phyloP scores from a whole-genome alignment of 30 jellyfish, hydroid and myxozoan genomes.

The Hydractinia echinata region DNA sequence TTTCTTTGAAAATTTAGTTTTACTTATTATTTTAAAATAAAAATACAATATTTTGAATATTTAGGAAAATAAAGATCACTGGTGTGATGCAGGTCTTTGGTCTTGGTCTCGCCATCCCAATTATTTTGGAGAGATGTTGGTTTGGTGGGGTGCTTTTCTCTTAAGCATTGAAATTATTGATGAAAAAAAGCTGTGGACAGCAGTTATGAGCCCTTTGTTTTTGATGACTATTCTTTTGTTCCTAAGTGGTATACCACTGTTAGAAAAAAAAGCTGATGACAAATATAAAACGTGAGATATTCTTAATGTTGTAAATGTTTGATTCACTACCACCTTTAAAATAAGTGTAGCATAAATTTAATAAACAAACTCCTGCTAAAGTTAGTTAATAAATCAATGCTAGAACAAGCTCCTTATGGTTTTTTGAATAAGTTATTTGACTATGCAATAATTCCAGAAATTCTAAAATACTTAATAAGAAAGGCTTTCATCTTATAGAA shows the following conservation, averaged over 20 bases:
- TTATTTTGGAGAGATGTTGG: conserved; percentile 41
- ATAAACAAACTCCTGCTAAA: no score
- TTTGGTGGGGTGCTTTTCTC: conserved; percentile 44
- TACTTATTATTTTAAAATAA: background rate
- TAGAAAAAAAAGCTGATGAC: conserved; percentile 43
- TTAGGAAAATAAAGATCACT: conserved; percentile 37
- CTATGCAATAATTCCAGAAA: no score
- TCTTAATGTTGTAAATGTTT: background rate
- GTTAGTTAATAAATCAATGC: no score
- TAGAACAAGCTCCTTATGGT: no score
- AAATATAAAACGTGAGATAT: conserved; percentile 18
- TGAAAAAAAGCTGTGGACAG: conserved; percentile 17
- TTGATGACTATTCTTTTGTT: conserved; percentile 15
- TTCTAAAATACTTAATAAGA: no score
- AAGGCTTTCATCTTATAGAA: background rate
- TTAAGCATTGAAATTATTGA: conserved; percentile 11
- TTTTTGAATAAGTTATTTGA: no score
- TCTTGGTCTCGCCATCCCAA: conserved; percentile 52
- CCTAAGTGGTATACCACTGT: conserved; percentile 41
- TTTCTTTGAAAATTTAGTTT: background rate
- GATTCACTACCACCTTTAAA: background rate
- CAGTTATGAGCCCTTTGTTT: conserved; percentile 31
- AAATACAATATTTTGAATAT: background rate
- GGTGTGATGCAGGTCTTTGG: conserved; percentile 46
- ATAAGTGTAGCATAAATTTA: no score